Percentiles rank a stretch among this genome's conserved stretches.
These are phyloP conservation scores for Pseudococcus longispinus DNA, from an alignment of 2,888 invertebrate genomes.

Conservation along the genomic window DNA sequence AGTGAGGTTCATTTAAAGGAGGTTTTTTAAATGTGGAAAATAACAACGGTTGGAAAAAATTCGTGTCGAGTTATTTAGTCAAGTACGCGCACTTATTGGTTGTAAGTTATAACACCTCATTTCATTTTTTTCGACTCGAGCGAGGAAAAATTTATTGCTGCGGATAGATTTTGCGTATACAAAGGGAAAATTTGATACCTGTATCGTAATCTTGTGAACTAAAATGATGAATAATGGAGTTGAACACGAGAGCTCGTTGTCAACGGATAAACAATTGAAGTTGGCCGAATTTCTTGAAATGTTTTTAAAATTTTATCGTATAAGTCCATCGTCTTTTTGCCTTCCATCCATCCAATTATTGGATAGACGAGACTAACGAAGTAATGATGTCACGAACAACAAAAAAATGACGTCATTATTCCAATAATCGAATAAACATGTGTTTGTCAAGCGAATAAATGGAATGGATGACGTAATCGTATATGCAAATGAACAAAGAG, in stretches of 20 bases:
- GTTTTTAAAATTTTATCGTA: background rate
- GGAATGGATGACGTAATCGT: background rate
- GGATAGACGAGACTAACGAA: background rate
- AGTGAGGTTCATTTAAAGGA: slow-evolving; percentile 5
- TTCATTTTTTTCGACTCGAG: background rate
- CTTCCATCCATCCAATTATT: background rate
- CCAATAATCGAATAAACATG: background rate
- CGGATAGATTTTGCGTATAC: too few relatives aligned
- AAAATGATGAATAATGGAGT: too few relatives aligned
- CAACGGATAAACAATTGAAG: background rate
- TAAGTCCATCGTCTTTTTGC: background rate
- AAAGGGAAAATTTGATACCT: too few relatives aligned
- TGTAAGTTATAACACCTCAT: background rate
- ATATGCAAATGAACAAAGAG: background rate
- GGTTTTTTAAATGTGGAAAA: background rate
- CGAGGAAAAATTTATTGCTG: background rate
- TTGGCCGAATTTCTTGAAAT: background rate
- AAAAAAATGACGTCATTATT: background rate
- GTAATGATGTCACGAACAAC: background rate
- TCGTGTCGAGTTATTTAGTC: background rate
- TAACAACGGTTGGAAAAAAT: background rate
- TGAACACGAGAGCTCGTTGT: too few relatives aligned
- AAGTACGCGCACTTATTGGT: background rate
- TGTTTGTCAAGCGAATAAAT: background rate
- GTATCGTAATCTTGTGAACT: too few relatives aligned